Evolutionary conservation across 2,888 invertebrate genomes (phyloP), one percentile per base, ranked within the genome.

Genomic region (Brenthis daphne): DNA sequence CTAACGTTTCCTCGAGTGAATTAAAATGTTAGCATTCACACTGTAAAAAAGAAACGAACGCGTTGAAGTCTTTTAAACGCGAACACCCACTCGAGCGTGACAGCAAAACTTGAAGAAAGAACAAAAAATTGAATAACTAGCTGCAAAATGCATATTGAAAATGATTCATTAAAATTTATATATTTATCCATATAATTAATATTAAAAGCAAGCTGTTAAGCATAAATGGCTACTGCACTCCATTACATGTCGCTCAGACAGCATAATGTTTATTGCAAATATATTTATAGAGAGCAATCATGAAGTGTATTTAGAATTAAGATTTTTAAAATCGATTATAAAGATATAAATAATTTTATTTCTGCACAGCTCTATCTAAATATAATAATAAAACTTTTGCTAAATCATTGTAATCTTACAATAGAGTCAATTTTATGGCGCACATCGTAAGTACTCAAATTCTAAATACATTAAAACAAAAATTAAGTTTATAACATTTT

Each of bases 41-140:
- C 37, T 20, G 12, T 24, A 16, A 8, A 33, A 56, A 56, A 54
- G 43, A 63, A 56, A 57, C n/a, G 43, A 60, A 68, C 80, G 77
- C 83, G 83, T 83, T 83, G 82, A 83, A 75, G 77, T 83, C 83
- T 83, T 82, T 82, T 81, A 68, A 71, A 76, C 73, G 75, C 68
- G 47, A 57, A 69, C 70, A 63, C 43, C 53, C 70, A 64, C 33
- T 64, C 57, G 47, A 57, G 67, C 68, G 50, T 61, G 56, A 66
- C 61, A 24, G 14, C 3, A 37, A 29, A 60, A 33, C 47, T 61
- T 20, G 55, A 65, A 50, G 55, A 65, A 50, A 6, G n/a, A 14
- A 61, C 43, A 47, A 53, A 37, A 61, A 60, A 33, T 14, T 57
- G 20, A 66, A 61, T 58, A 53, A 54, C 57, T 60, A 60, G n/a